Conservation (phyloP, 2,113 vertebrate species). For the Bos indicus region DNA sequence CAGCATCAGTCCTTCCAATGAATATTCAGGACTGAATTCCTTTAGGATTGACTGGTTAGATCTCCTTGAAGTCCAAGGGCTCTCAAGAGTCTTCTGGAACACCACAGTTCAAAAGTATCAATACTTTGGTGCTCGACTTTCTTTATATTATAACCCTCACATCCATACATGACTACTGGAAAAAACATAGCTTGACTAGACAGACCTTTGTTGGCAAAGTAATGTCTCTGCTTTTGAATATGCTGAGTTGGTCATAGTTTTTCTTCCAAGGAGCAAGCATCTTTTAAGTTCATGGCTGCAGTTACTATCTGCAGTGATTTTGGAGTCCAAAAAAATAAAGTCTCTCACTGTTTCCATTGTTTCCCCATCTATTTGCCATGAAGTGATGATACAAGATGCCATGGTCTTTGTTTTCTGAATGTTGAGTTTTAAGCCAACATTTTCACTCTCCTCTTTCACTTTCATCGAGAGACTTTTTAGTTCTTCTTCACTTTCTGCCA, state of each 20-base stretch:
- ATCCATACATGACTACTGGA: background rate
- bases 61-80: background rate
- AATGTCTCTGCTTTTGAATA: background rate
- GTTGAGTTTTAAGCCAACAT: background rate
- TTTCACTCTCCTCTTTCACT: background rate
- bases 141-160: background rate
- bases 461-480: background rate
- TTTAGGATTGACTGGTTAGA: background rate
- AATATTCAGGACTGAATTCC: background rate
- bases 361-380: background rate
- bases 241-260: background rate
- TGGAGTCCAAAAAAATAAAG: background rate
- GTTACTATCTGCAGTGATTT: background rate
- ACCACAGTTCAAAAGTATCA: background rate
- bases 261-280: background rate
- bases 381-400: background rate
- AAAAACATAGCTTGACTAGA: background rate
- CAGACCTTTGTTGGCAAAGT: background rate
- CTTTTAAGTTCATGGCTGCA: background rate
- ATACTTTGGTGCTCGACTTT: background rate
- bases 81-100: background rate
- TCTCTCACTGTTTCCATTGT: background rate
- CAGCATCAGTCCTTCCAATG: background rate
- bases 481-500: background rate
- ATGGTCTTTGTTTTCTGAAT: background rate